These are phyloP conservation scores for Pogonus chalceus DNA, from an alignment of 1,140 invertebrate species.

Conservation along the genomic window DNA sequence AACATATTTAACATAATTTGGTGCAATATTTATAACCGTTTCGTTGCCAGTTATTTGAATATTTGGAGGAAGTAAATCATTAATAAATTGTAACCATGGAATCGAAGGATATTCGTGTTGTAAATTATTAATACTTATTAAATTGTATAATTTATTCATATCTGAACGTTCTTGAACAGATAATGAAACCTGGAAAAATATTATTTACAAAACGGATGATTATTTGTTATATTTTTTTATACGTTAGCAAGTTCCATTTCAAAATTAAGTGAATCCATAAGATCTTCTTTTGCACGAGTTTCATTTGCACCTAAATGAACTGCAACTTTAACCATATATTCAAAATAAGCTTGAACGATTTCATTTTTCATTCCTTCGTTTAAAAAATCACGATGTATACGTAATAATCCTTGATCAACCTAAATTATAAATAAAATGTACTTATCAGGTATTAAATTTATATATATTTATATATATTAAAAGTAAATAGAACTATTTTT, in stretches of 20 bases:
- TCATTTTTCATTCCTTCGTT: slow-evolving; percentile 36
- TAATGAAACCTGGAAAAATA: slow-evolving; percentile 49
- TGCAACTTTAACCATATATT: slow-evolving; percentile 40
- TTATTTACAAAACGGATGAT: slow-evolving; percentile 19
- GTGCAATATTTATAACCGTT: slow-evolving; percentile 43
- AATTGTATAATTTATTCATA: slow-evolving; percentile 54
- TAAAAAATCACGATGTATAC: slow-evolving; percentile 46
- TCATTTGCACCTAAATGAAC: slow-evolving; percentile 45
- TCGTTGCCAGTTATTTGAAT: slow-evolving; percentile 28
- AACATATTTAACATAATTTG: slow-evolving; percentile 42
- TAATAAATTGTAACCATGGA: slow-evolving; percentile 59
- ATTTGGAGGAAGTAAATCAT: slow-evolving; percentile 34
- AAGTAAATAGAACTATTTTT: too few relatives aligned
- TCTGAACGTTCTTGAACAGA: slow-evolving; percentile 37
- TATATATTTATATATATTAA: too few relatives aligned
- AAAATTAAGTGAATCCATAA: slow-evolving; percentile 50
- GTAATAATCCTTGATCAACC: slow-evolving; percentile 54
- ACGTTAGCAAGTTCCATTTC: slow-evolving; percentile 49
- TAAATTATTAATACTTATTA: slow-evolving; percentile 47
- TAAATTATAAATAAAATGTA: slow-evolving; percentile 21
- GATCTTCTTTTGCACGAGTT: slow-evolving; percentile 35
- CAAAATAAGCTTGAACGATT: slow-evolving; percentile 30
- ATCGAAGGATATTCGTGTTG: slow-evolving; percentile 36
- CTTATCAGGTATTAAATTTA: too few relatives aligned
- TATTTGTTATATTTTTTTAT: slow-evolving; percentile 20